Conservation (phyloP, 1,140 invertebrate species). For the Drosophila setifemur region DNA sequence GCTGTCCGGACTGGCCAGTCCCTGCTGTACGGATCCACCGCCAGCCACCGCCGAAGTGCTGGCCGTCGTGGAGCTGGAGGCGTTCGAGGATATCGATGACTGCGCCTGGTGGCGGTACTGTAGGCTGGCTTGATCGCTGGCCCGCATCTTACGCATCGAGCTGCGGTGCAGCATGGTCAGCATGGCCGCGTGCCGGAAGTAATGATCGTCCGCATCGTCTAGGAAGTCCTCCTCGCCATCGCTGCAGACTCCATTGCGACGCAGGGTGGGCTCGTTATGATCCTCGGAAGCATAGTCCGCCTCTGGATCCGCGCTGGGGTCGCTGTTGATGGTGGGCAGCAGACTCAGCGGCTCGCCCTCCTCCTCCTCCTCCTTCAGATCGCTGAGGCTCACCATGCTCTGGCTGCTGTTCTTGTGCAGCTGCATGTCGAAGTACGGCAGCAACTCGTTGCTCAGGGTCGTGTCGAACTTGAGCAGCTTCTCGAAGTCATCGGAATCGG, state of each 20-base stretch:
- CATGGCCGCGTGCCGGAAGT: conserved; percentile 78
- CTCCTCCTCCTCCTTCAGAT: conserved; percentile 55
- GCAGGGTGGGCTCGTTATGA: conserved; percentile 32
- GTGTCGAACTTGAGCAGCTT: conserved; percentile 77
- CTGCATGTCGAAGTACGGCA: conserved; percentile 82
- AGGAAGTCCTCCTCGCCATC: conserved; percentile 75
- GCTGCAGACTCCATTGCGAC: conserved; percentile 65
- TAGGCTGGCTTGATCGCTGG: conserved; percentile 82
- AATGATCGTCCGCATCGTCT: conserved; percentile 73
- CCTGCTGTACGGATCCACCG: conserved; percentile 62
- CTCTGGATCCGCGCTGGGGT: conserved; percentile 73
- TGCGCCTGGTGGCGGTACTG: conserved; percentile 78
- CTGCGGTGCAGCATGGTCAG: conserved; percentile 79
- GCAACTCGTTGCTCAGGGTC: conserved; percentile 73
- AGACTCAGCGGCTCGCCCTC: conserved; percentile 67
- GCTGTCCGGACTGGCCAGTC: conserved; percentile 84
- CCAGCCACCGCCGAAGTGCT: conserved; percentile 46
- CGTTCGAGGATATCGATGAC: conserved; percentile 78
- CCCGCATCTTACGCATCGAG: conserved; percentile 81
- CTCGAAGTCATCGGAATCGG: conserved; percentile 81
- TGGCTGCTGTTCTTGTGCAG: conserved; percentile 74
- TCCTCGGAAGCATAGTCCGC: conserved; percentile 52
- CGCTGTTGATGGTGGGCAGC: conserved; percentile 69
- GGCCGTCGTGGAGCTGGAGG: conserved; percentile 79
- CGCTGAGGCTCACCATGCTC: conserved; percentile 67